These are phyloP conservation scores for Hylia prasina DNA, from an alignment of 2,113 vertebrate species.

Conservation along the genomic window DNA sequence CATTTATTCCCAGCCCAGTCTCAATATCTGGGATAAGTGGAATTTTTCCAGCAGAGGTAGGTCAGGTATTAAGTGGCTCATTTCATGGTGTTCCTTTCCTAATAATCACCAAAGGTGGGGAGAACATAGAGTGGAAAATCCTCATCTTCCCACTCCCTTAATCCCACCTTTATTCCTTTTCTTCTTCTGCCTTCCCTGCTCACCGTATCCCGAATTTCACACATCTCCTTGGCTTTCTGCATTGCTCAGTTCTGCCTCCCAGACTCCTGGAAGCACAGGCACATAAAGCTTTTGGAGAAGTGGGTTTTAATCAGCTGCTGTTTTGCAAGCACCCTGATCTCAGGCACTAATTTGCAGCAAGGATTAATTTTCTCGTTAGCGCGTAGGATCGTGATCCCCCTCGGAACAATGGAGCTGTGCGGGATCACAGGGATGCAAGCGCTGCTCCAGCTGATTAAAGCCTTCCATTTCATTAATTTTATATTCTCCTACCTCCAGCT, in stretches of 20 bases:
- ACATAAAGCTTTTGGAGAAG: neutral
- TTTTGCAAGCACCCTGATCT: neutral
- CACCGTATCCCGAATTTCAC: rapidly evolving
- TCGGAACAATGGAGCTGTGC: neutral
- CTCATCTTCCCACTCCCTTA: neutral
- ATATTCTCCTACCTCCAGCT: neutral
- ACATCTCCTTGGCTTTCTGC: neutral
- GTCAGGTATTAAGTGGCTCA: neutral
- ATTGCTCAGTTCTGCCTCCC: neutral
- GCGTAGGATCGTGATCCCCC: neutral
- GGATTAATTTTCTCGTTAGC: conserved; percentile 11
- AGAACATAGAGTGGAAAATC: neutral
- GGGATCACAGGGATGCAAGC: neutral
- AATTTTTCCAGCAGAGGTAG: neutral
- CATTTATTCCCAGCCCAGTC: neutral
- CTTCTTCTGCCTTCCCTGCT: neutral
- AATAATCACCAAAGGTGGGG: neutral
- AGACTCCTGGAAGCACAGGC: neutral
- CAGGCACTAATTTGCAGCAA: neutral
- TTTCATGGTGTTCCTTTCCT: neutral
- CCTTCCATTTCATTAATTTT: neutral
- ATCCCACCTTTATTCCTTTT: neutral
- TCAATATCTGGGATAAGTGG: neutral
- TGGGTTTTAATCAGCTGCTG: neutral
- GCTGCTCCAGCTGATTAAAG: neutral